Evolutionary conservation across 2,888 invertebrate species (phyloP), one percentile per base, ranked within the genome.

Genomic region (Calephelis perditalis): DNA sequence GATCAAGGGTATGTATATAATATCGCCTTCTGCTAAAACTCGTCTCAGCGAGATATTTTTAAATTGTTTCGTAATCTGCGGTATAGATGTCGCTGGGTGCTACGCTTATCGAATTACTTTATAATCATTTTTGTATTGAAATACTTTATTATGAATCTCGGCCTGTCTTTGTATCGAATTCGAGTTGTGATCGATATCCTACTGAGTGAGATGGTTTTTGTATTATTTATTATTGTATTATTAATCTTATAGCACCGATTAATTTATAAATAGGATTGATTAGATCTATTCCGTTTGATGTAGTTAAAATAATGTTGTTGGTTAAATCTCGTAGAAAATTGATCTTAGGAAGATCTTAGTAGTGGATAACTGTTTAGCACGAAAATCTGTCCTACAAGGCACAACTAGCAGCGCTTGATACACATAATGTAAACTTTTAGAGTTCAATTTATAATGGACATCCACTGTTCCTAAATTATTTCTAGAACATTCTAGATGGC

Each of bases 61-160:
- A 8, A 52, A 49, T 11, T 47, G 47, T 52, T 52, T 10, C 49
- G 26, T 52, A 52, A 49, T 49, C 52, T 52, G 59, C 49, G 56
- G 62, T 59, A 57, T 15, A 43, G 57, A 68, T 68, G 71, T 76
- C 75, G 78, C 74, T 76, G 77, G 84, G 85, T 85, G 84, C 84
- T 84, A 82, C 74, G 82, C 75, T 79, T 82, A 86, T 83, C 84
- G 84, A 84, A 75, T 78, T 79, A 81, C 9, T 49, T 49, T 49
- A 74, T 72, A 58, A 61, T 62, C 35, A 54, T 65, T 61, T 46
- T 57, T 62, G 54, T 26, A 49, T 47, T 12, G 40, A 40, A 40
- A 40, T 15, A 49, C 26, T 15, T 15, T 7, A 26, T 54, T 59
- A 46, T 47, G 43, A 57, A 36, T 47, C 26, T 35, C n/a, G 40